These are phyloP conservation scores for Callionymus lyra DNA, from an alignment of 2,113 vertebrate species.

Conservation along the genomic window DNA sequence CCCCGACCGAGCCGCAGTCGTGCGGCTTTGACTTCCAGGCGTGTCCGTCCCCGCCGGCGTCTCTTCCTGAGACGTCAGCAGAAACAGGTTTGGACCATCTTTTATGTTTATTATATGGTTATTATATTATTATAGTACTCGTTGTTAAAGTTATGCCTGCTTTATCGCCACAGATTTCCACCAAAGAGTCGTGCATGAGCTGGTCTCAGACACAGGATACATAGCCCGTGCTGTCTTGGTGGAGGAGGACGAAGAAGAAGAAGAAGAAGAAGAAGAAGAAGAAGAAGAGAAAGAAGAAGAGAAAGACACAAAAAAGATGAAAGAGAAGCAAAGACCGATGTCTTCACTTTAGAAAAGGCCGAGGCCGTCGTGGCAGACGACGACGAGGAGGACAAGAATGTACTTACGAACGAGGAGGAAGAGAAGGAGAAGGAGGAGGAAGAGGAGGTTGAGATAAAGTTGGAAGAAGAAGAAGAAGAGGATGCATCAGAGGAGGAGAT, in stretches of 20 bases:
- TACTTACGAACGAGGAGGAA: conserved; percentile 11
- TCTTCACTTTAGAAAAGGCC: conserved; percentile 17
- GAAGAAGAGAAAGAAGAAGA: conserved; percentile 11
- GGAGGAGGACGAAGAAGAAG: conserved; percentile 55
- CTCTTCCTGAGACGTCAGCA: conserved; percentile 36
- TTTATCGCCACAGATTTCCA: neutral
- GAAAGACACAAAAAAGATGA: conserved; percentile 26
- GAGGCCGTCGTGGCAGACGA: conserved; percentile 14
- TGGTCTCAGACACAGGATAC: conserved; percentile 36
- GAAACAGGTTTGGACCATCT: conserved; percentile 20
- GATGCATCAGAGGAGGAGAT: conserved; percentile 15
- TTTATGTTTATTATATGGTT: too few species aligned
- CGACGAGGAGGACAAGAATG: conserved; percentile 3
- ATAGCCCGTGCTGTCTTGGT: conserved; percentile 52
- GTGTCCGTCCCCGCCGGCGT: conserved; percentile 18
- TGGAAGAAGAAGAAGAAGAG: conserved; percentile 14
- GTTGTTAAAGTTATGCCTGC: conserved; percentile 1
- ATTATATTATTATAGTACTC: too few species aligned
- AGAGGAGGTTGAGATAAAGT: conserved; percentile 17
- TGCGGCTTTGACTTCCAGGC: conserved; percentile 30
- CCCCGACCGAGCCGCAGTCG: conserved; percentile 19
- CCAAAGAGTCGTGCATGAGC: conserved; percentile 22
- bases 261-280: conserved; percentile 21
- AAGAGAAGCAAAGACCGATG: conserved; percentile 13
- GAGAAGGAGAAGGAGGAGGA: conserved; percentile 14